Evolutionary conservation across 2,797 vertebrate genomes (phyloP).

Genomic region (Mastacembelus armatus): DNA sequence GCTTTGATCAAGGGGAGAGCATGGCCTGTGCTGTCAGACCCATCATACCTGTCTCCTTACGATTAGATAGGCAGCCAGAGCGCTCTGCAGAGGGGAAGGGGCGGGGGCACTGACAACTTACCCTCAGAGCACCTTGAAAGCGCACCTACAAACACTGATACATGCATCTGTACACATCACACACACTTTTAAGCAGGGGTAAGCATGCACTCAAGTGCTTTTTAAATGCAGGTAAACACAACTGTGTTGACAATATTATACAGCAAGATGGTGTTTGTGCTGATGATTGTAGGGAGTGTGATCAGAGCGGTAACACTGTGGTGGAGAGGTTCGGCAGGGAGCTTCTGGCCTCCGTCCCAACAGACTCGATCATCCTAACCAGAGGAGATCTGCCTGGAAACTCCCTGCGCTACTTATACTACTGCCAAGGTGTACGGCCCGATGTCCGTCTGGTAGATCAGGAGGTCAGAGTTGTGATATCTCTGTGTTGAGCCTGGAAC

Average conservation of each 20-base stretch:
- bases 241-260: constrained; percentile 38
- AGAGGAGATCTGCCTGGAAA: constrained; percentile 97
- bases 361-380: constrained; percentile 89
- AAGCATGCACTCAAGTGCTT: constrained; percentile 35
- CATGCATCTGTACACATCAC: constrained; percentile 40
- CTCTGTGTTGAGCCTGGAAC: neutral
- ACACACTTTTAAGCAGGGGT: constrained; percentile 41
- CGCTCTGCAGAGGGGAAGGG: constrained; percentile 61
- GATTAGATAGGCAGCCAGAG: constrained; percentile 79
- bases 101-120: constrained; percentile 77
- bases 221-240: constrained; percentile 60
- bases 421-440: constrained; percentile 90
- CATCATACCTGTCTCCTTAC: constrained; percentile 81
- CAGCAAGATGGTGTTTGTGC: constrained; percentile 37
- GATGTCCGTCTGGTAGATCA: constrained; percentile 94
- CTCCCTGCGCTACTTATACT: constrained; percentile 93
- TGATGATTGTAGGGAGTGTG: constrained; percentile 84
- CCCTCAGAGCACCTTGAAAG: constrained; percentile 76
- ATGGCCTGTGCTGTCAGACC: constrained; percentile 83
- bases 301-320: constrained; percentile 90
- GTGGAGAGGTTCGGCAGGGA: constrained; percentile 92
- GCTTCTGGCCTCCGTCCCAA: constrained; percentile 89
- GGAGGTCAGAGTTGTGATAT: constrained; percentile 85
- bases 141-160: constrained; percentile 52
- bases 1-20: constrained; percentile 87